Evolutionary conservation across 1,140 invertebrate species (phyloP).

Genomic region (Leucophenga varia): DNA sequence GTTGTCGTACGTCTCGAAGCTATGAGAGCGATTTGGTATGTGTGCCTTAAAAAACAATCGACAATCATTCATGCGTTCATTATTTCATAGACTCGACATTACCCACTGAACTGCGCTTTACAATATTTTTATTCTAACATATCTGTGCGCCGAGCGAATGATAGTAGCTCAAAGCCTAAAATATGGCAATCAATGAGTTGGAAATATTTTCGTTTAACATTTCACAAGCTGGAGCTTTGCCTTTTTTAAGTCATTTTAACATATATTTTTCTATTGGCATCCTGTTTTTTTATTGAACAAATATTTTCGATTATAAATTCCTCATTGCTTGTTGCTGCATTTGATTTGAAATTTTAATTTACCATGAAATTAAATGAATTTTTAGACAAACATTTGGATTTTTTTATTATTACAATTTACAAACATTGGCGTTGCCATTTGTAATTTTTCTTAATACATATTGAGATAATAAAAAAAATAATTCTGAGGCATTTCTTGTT

Average conservation of each 20-base stretch:
- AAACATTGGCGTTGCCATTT: too few relatives aligned
- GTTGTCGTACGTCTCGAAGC: too few relatives aligned
- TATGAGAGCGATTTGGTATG: too few relatives aligned
- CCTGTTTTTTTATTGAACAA: constrained; percentile 1
- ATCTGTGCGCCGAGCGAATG: neutral
- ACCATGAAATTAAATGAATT: constrained; percentile 24
- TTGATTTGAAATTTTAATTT: constrained; percentile 25
- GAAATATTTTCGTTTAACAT: constrained; percentile 45
- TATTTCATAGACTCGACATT: constrained; percentile 47
- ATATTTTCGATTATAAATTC: constrained; percentile 1
- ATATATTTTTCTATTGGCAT: too few relatives aligned
- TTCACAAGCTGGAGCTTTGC: too few relatives aligned
- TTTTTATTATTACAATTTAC: too few relatives aligned
- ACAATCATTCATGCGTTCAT: constrained; percentile 52
- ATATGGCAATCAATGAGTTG: constrained; percentile 51
- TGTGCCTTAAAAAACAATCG: constrained; percentile 12
- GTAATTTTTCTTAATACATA: too few relatives aligned
- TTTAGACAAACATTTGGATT: too few relatives aligned
- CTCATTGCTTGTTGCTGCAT: constrained; percentile 1
- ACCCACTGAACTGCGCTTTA: constrained; percentile 21
- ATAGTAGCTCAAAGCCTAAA: constrained; percentile 10
- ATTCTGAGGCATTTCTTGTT: too few relatives aligned
- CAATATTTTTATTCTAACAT: constrained; percentile 38
- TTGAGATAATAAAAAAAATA: too few relatives aligned
- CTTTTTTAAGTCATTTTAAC: too few relatives aligned